Evolutionary conservation across 2,888 invertebrate genomes (phyloP).

Genomic region (Xanthorhoe spadicearia): DNA sequence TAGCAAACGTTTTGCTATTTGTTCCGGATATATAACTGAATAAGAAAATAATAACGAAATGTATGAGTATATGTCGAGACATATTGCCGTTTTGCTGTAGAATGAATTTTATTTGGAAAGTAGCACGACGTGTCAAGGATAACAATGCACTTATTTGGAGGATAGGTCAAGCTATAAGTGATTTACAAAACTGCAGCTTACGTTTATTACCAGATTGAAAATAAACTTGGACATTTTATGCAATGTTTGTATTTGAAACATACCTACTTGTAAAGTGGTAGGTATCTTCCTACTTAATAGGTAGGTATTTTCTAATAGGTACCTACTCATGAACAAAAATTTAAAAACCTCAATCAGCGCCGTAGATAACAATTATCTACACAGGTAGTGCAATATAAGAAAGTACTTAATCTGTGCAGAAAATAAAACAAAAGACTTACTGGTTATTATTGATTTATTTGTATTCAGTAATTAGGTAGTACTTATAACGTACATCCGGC

Average conservation of each 20-base stretch:
- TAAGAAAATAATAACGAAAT: slow-evolving; percentile 32
- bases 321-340: too few relatives aligned
- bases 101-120: slow-evolving; percentile 45
- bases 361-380: too few relatives aligned
- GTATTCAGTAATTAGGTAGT: too few relatives aligned
- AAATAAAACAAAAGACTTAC: too few relatives aligned
- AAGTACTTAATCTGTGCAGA: too few relatives aligned
- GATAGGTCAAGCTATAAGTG: slow-evolving; percentile 42
- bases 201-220: neutral
- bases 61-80: slow-evolving; percentile 43
- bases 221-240: neutral
- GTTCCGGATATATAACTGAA: slow-evolving; percentile 36
- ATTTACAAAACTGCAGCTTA: slow-evolving; percentile 48
- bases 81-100: slow-evolving; percentile 46
- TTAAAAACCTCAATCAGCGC: too few relatives aligned
- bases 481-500: too few relatives aligned
- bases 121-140: slow-evolving; percentile 53
- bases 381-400: too few relatives aligned
- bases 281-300: neutral
- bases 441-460: too few relatives aligned
- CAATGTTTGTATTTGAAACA: neutral
- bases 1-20: slow-evolving; percentile 48
- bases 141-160: slow-evolving; percentile 45
- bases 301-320: neutral
- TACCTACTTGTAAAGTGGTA: neutral